Conservation (phyloP, 2,797 vertebrate species). For the Epinephelus awoara region DNA sequence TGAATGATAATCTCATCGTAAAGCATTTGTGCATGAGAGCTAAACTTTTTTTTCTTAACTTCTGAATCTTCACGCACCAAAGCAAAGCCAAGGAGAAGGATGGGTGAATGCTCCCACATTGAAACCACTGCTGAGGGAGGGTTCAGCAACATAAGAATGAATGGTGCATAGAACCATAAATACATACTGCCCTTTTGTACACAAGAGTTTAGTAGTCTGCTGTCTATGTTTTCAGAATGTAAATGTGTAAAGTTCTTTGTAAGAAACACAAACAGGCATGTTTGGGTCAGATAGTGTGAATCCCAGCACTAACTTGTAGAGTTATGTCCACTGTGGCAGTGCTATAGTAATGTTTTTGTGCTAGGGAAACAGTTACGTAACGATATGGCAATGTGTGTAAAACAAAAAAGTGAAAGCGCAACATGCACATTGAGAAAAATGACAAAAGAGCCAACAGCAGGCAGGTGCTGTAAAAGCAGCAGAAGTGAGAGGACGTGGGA, state of each 20-base stretch:
- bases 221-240: slow-evolving; percentile 30
- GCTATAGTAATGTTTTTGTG: neutral
- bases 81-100: slow-evolving; percentile 37
- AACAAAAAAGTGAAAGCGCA: neutral
- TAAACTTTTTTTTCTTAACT: slow-evolving; percentile 19
- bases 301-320: slow-evolving; percentile 11
- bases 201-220: slow-evolving; percentile 22
- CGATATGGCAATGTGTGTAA: neutral
- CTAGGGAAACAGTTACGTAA: neutral
- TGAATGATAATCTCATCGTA: slow-evolving; percentile 23
- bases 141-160: slow-evolving; percentile 50
- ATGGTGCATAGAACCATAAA: slow-evolving; percentile 44
- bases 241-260: slow-evolving; percentile 25
- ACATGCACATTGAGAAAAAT: slow-evolving; percentile 4
- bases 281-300: slow-evolving; percentile 29
- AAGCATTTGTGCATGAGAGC: slow-evolving; percentile 5
- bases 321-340: neutral
- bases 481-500: neutral
- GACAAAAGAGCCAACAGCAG: neutral
- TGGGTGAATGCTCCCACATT: slow-evolving; percentile 22
- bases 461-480: neutral
- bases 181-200: slow-evolving; percentile 40
- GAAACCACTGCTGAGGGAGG: slow-evolving; percentile 30
- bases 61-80: slow-evolving; percentile 19
- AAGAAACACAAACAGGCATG: slow-evolving; percentile 32